Conservation (phyloP, 92 coral and sea anemone genomes). For the Phymanthus crucifer region DNA sequence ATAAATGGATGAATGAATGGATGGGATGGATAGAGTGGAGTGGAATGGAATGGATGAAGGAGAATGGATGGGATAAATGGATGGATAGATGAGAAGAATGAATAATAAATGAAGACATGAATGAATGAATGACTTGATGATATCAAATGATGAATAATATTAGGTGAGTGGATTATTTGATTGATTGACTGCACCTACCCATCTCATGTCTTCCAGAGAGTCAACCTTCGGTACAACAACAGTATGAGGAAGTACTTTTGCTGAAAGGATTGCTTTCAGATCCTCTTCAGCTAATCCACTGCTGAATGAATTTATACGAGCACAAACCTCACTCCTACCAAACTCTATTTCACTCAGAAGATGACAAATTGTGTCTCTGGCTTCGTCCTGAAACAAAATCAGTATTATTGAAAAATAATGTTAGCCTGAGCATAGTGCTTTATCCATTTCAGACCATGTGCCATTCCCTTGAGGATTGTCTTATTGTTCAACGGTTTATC, state of each 20-base stretch:
- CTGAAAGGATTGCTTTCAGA: constrained; percentile 65
- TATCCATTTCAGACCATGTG: too few species aligned
- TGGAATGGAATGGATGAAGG: neutral
- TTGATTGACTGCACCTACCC: constrained; percentile 59
- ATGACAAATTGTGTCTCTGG: constrained; percentile 66
- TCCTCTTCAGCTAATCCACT: constrained; percentile 90
- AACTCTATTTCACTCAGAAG: constrained; percentile 71
- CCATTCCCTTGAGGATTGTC: too few species aligned
- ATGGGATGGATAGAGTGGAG: too few species aligned
- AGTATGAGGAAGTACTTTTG: constrained; percentile 73
- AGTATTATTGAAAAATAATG: neutral
- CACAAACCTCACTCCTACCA: constrained; percentile 92
- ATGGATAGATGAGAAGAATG: too few species aligned
- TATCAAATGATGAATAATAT: too few species aligned
- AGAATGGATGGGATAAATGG: too few species aligned
- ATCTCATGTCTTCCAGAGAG: constrained; percentile 70
- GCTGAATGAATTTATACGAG: constrained; percentile 80
- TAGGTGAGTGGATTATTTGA: neutral
- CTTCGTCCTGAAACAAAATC: constrained; percentile 66
- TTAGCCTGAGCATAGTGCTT: too few species aligned
- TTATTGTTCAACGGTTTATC: too few species aligned
- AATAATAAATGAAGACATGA: too few species aligned
- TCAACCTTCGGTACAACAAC: constrained; percentile 96
- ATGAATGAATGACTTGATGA: too few species aligned
- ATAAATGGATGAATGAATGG: too few species aligned